Base-by-base conservation (phyloP, 2,797 vertebrate genomes). In the Labeo calbasu region DNA sequence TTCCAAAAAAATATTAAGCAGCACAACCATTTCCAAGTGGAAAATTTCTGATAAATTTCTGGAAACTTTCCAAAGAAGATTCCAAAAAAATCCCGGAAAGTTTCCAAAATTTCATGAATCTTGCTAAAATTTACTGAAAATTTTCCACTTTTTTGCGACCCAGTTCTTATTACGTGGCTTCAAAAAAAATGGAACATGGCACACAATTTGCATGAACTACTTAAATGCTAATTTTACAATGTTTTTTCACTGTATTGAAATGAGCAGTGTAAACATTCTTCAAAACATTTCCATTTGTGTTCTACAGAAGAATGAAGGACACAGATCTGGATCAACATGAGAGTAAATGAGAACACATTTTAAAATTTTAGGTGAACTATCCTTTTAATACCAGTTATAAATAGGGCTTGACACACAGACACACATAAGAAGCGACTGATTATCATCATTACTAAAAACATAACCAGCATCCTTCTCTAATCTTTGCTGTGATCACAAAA, bases 381-480 rank as follows among this genome's bases (percentile, higher is more conserved):
- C 68, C 40, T 46, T 43, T 19, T 55, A 32, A 55, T 1, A 21
- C 2, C 50, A 36, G 5, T 28, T 21, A 36, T 75, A 55, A 51
- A 73, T 53, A 36, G 23, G 15, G 5, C 15, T 5, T 48, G 23
- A 12, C 63, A 51, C 59, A 79, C 17, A 50, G 43, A 15, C 59
- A 40, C 57, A 48, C 25, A 53, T 10, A 32, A 53, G 13, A 8
- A 69, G 12, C 25, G 11, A 71, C 36, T 59, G 51, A 36, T 71
- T 61, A 61, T 81, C 36, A 81, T 59, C n/a, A 57, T 55, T 80
- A 70, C 51, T 46, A 66, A 80, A 69, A 80, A 40, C 50, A 43
- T 14, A 57, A 57, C 78, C 5, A 57, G 50, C 50, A 46, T 19
- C 50, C 36, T 80, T 70, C 51, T 55, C 14, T 81, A 71, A 59